Percentiles rank a stretch among this genome's conserved stretches.
phyloP scores from a whole-genome alignment of 2,797 vertebrate genomes.

The Sebastes hubbsi region DNA sequence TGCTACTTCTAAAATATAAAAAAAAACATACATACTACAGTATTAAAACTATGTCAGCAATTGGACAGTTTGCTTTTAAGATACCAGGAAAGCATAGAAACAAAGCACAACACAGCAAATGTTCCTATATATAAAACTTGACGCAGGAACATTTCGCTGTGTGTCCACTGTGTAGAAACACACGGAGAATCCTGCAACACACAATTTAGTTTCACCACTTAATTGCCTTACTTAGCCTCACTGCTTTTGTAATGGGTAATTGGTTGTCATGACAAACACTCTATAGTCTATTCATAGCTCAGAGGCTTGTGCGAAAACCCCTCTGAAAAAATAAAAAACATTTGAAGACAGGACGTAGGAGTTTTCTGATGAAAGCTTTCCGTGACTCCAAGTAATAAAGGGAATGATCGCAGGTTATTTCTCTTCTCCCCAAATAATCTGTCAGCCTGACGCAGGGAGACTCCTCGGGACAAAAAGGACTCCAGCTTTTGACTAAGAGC shows the following conservation, averaged over 20 bases:
- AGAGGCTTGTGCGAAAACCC: constrained; percentile 29
- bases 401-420: constrained; percentile 16
- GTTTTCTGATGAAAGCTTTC: constrained; percentile 28
- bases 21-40: background rate
- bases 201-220: constrained; percentile 64
- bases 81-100: background rate
- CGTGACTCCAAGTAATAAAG: constrained; percentile 3
- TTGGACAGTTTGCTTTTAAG: background rate
- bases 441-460: constrained; percentile 11
- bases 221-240: constrained; percentile 77
- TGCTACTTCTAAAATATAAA: background rate
- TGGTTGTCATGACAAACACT: constrained; percentile 84
- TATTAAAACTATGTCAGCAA: background rate
- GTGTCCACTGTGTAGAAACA: constrained; percentile 9
- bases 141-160: background rate
- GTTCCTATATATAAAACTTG: background rate
- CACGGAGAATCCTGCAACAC: constrained; percentile 25
- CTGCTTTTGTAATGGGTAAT: constrained; percentile 78
- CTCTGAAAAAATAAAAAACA: constrained; percentile 33
- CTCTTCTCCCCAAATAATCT: constrained; percentile 1
- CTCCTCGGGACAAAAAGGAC: constrained; percentile 1
- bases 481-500: background rate
- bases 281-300: constrained; percentile 59
- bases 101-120: background rate
- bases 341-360: constrained; percentile 33